Percentiles rank a stretch among this genome's conserved stretches.
These are phyloP conservation scores for Cryptomyrus ogoouensis DNA, from an alignment of 2,113 vertebrate genomes.

Conservation along the genomic window DNA sequence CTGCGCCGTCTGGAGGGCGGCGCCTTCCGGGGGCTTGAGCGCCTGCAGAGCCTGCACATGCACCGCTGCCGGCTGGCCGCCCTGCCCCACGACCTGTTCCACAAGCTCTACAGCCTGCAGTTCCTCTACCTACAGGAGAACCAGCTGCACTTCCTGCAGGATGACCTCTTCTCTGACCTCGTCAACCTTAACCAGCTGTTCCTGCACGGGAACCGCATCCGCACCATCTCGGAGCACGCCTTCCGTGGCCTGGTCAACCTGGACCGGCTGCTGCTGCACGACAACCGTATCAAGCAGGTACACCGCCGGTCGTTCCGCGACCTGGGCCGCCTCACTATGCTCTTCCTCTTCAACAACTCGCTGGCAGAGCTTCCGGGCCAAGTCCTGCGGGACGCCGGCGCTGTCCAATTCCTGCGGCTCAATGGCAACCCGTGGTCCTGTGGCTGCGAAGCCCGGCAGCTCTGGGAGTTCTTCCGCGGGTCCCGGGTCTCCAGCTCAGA, in stretches of 20 bases:
- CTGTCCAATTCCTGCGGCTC: conserved; percentile 89
- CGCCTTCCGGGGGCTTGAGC: conserved; percentile 86
- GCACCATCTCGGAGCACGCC: conserved; percentile 80
- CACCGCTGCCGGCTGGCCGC: conserved; percentile 85
- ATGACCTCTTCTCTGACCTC: conserved; percentile 89
- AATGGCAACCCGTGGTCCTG: conserved; percentile 95
- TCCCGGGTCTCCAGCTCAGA: conserved; percentile 82
- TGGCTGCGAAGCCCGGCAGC: conserved; percentile 81
- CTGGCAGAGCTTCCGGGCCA: conserved; percentile 80
- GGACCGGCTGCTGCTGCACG: conserved; percentile 89
- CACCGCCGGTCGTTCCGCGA: conserved; percentile 80
- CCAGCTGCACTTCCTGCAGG: conserved; percentile 86
- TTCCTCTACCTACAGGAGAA: conserved; percentile 98
- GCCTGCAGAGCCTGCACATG: conserved; percentile 90
- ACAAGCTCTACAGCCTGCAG: conserved; percentile 88
- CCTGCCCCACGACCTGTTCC: conserved; percentile 84
- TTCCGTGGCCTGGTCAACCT: conserved; percentile 84
- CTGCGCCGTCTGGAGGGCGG: conserved; percentile 82
- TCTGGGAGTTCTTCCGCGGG: conserved; percentile 89
- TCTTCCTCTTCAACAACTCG: conserved; percentile 97
- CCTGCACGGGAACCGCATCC: conserved; percentile 88
- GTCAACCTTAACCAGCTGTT: conserved; percentile 95
- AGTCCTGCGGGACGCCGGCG: conserved; percentile 75
- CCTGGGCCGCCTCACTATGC: conserved; percentile 86
- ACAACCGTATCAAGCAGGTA: conserved; percentile 81